Evolutionary conservation across 2,113 vertebrate genomes (phyloP).

Genomic region (Sapayoa aenigma): DNA sequence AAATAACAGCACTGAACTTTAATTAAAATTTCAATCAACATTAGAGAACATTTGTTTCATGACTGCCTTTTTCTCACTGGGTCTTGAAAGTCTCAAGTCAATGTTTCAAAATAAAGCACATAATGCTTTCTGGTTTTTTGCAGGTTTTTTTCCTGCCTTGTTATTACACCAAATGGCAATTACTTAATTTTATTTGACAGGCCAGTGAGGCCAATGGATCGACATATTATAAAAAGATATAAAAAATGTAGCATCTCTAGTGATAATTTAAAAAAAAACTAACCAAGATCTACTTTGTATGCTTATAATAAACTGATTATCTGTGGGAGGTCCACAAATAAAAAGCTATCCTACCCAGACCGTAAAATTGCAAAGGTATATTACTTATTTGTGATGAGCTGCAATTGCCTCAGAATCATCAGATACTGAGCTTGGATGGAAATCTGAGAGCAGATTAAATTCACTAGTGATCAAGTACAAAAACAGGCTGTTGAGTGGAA

Average conservation of each 20-base stretch:
- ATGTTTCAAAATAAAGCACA: background rate
- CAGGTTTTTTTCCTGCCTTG: background rate
- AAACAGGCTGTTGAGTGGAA: too few relatives aligned
- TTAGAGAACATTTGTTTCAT: background rate
- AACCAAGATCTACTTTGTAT: background rate
- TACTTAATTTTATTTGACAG: conserved; percentile 6
- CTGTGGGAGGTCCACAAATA: background rate
- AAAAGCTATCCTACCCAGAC: background rate
- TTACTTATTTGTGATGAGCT: background rate
- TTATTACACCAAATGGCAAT: background rate
- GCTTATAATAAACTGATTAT: background rate
- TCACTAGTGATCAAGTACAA: background rate
- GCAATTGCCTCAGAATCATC: background rate
- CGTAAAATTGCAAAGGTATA: background rate
- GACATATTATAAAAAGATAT: background rate
- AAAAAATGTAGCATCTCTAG: background rate
- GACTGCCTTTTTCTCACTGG: background rate
- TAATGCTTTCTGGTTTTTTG: background rate
- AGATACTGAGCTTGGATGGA: background rate
- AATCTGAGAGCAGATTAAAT: background rate
- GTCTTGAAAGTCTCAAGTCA: background rate
- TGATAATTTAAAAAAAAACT: background rate
- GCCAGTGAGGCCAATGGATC: background rate
- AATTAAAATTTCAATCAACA: background rate
- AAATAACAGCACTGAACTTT: background rate